Base-by-base conservation (phyloP, 2,113 vertebrate species). In the Carassius auratus region DNA sequence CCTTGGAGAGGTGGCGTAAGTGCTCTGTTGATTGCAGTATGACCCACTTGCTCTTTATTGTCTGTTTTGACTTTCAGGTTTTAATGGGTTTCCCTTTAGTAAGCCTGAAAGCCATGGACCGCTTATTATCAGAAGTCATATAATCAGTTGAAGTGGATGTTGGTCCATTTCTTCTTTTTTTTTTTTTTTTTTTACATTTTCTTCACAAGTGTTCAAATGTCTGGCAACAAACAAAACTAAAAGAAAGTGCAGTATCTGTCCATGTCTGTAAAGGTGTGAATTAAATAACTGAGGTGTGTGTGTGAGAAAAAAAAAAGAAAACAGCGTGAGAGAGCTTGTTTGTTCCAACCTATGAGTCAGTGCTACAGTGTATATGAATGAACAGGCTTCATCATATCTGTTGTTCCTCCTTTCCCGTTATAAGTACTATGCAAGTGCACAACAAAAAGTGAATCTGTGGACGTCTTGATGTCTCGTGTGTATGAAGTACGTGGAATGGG, bases 341-440 rank as follows among this genome's bases (percentile, higher is more conserved):
- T 83, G 48, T 73, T 30, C 50, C 33, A 74, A 84, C 83, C 77
- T 69, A 85, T 57, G 74, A 52, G 85, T 83, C 66, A 87, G 87
- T 82, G 74, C 88, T 81, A 48, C 61, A 62, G 69, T 73, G 83
- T 78, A 55, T 83, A 84, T 76, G 84, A 80, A 68, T 77, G 30
- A 71, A 85, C 50, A 66, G 73, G 83, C 83, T 76, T 87, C 75
- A 73, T 87, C 38, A 57, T 87, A 48, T 89, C 17, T 80, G 85
- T 87, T 80, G 83, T 87, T 89, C 86, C 81, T 83, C 50, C 26
- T 89, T 93, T 93, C 91, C 92, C 88, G 36, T 91, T 93, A 90
- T 93, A 94, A 95, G 93, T 95, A 92, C 95, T 96, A 95, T 96
- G 95, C 95, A 96, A 95, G 93, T 94, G 92, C 93, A 94, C 92